Conservation (phyloP, 2,797 vertebrate genomes). For the Lithobates sylvaticus region DNA sequence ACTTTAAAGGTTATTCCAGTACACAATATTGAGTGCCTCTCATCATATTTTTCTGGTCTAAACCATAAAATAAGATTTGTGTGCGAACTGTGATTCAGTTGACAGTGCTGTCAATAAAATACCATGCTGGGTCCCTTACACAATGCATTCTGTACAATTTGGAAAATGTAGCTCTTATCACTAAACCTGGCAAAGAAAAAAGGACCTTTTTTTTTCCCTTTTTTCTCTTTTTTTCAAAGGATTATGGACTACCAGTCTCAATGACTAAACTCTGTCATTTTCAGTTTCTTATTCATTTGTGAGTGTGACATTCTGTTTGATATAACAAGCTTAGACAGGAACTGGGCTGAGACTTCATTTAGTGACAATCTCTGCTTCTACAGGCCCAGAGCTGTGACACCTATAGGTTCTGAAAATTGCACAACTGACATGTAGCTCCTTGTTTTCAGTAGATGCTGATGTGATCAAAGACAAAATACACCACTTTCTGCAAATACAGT, state of each 20-base stretch:
- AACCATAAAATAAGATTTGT: conserved; percentile 26
- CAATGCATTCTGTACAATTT: conserved; percentile 38
- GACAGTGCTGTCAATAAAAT: conserved; percentile 43
- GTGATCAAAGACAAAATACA: neutral
- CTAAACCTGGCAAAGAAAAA: conserved; percentile 21
- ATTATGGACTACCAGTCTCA: conserved; percentile 14
- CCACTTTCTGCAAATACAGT: neutral
- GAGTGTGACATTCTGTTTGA: conserved; percentile 40
- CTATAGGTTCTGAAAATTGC: conserved; percentile 33
- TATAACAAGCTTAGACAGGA: conserved; percentile 38
- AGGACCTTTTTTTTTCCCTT: neutral
- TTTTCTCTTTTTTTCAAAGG: neutral
- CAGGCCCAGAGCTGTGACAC: conserved; percentile 5
- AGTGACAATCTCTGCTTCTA: conserved; percentile 24
- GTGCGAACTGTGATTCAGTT: conserved; percentile 14
- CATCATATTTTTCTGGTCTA: conserved; percentile 6
- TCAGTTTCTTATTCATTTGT: conserved; percentile 48
- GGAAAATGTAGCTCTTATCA: conserved; percentile 33
- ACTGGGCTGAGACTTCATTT: conserved; percentile 36
- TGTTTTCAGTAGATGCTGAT: conserved; percentile 16
- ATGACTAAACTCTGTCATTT: conserved; percentile 48
- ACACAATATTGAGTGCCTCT: neutral
- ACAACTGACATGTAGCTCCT: neutral
- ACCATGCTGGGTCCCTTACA: conserved; percentile 7
- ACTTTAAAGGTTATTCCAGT: neutral